Evolutionary conservation across 2,113 vertebrate species (phyloP).

Genomic region (Heliornis fulica): DNA sequence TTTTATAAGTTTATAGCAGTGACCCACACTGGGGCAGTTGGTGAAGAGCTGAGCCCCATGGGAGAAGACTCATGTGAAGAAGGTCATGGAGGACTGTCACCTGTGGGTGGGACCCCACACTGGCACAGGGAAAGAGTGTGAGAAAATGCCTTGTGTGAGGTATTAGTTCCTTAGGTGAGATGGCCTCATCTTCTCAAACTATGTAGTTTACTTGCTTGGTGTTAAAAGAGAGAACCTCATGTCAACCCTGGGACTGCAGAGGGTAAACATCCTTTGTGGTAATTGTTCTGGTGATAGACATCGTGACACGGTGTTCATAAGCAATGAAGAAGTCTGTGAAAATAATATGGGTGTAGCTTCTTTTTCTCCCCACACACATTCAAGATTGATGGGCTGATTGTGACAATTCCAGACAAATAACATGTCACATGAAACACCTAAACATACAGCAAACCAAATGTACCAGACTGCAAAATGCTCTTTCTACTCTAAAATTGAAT

Average conservation of each 20-base stretch:
- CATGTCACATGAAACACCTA: neutral
- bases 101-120: too few relatives aligned
- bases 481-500: neutral
- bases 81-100: too few relatives aligned
- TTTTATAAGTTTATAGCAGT: too few relatives aligned
- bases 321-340: neutral
- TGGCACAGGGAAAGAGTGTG: too few relatives aligned
- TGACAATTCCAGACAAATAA: neutral
- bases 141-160: too few relatives aligned
- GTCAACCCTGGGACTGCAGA: neutral
- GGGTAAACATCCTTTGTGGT: fast-evolving
- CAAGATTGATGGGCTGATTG: neutral
- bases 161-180: neutral
- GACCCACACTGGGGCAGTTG: too few relatives aligned
- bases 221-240: neutral
- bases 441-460: neutral
- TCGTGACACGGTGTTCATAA: neutral
- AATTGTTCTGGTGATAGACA: too few relatives aligned
- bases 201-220: neutral
- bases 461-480: neutral
- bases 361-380: neutral
- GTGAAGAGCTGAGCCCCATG: too few relatives aligned
- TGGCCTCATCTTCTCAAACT: neutral
- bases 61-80: too few relatives aligned
- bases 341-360: neutral